These are phyloP conservation scores for Stomatorhinus walkeri DNA, from an alignment of 2,797 vertebrate species.

Conservation along the genomic window DNA sequence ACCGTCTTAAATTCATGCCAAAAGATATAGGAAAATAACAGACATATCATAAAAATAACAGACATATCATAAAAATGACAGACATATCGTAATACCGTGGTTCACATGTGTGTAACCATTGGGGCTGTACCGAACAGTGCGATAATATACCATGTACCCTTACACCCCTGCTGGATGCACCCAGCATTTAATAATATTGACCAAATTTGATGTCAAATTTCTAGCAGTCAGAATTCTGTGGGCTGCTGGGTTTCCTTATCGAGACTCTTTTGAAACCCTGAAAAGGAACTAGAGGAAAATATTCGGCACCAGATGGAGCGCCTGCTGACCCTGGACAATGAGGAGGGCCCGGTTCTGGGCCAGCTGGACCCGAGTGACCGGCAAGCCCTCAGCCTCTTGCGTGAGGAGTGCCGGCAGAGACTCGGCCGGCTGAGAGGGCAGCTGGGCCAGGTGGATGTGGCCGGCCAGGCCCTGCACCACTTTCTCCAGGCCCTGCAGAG, in stretches of 20 bases:
- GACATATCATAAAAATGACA: not conserved
- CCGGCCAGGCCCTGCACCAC: slow-evolving; percentile 54
- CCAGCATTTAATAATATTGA: not conserved
- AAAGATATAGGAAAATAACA: not conserved
- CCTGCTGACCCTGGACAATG: slow-evolving; percentile 48
- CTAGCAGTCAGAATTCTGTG: not conserved
- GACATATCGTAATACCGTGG: not conserved
- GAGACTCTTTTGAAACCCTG: not conserved
- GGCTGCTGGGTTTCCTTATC: not conserved
- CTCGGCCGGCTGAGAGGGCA: slow-evolving; percentile 54
- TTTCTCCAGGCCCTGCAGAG: slow-evolving; percentile 60
- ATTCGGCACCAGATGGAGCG: slow-evolving; percentile 54
- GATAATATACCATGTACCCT: not conserved
- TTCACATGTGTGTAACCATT: not conserved
- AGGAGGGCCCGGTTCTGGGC: slow-evolving; percentile 34
- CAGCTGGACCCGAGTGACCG: slow-evolving; percentile 44
- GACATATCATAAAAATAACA: not conserved
- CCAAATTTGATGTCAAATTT: not conserved
- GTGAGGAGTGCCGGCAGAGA: slow-evolving; percentile 46
- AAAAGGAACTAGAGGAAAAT: slow-evolving; percentile 43
- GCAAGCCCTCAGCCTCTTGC: slow-evolving; percentile 44
- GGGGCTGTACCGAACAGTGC: not conserved
- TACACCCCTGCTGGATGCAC: not conserved
- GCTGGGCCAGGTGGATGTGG: slow-evolving; percentile 48
- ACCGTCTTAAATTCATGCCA: not conserved